Base-by-base conservation (phyloP, 1,140 invertebrate genomes). In the Amphibalanus amphitrite region DNA sequence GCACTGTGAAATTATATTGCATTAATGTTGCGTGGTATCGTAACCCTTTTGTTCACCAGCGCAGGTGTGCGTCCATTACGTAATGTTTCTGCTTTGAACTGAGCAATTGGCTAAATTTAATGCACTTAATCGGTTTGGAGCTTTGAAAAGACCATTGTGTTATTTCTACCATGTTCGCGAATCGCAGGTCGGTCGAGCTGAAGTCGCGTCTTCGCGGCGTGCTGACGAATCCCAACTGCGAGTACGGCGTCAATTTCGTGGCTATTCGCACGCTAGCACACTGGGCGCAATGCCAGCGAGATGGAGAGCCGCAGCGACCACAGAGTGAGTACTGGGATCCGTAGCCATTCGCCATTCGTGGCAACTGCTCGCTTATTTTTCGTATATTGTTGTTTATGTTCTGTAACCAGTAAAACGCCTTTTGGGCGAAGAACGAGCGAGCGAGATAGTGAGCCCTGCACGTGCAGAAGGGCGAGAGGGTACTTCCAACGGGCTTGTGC, bases 221-320 rank as follows among this genome's bases (percentile, higher is more conserved):
- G n/a, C 82, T 99, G 69, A 93, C 93, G 0, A 99, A 99, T 83
- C 97, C 97, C 0, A 99, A 99, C 82, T 97, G 95, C 81, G 95
- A 98, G 83, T 99, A 97, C 82, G 95, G 97, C 77, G 91, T 93
- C 0, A 99, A 98, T 81, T 97, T 93, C 80, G 85, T 98, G 70
- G 91, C 96, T 0, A 92, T 98, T 75, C 89, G 97, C 80, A 97
- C 97, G 0, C 81, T 99, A 25, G 93, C 93, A 4, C 93, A 95
- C 77, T 99, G 97, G 97, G 93, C 91, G 68, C 86, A 87, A 70
- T 95, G 92, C 78, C 38, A 17, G 38, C 38, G 38, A 17, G 38
- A 38, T 17, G 38, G 38, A 17, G 38, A 38, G 38, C 38, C 38
- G 38, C 38, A 6, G 38, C 38, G 38, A 17, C 38, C 38, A 17